Evolutionary conservation across 2,797 vertebrate genomes (phyloP).

Genomic region (Myotis pilosus): DNA sequence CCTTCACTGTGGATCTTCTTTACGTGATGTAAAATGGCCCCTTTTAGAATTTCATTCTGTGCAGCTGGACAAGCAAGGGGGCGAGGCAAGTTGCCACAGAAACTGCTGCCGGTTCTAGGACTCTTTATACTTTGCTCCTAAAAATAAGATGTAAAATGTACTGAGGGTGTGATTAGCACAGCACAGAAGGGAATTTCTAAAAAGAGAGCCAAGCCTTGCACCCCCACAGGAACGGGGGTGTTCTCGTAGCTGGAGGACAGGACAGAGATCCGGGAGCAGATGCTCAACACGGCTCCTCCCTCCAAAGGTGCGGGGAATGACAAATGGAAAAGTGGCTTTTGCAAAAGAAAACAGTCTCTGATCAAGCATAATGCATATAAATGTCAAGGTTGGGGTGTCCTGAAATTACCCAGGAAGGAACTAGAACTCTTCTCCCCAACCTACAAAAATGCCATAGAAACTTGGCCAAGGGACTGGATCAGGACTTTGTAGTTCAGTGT

Average conservation of each 20-base stretch:
- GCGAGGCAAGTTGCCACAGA: constrained; percentile 73
- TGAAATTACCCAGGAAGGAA: constrained; percentile 66
- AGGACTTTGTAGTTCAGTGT: not conserved
- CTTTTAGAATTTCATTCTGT: constrained; percentile 66
- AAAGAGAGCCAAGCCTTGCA: constrained; percentile 74
- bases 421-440: not conserved
- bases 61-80: constrained; percentile 74
- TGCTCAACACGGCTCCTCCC: constrained; percentile 60
- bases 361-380: constrained; percentile 49
- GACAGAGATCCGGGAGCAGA: constrained; percentile 72
- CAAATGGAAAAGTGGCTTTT: constrained; percentile 61
- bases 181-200: constrained; percentile 80
- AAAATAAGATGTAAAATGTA: constrained; percentile 79
- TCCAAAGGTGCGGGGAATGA: constrained; percentile 66
- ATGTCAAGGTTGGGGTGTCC: constrained; percentile 63
- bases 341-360: constrained; percentile 52
- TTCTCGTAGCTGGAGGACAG: constrained; percentile 72
- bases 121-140: constrained; percentile 78
- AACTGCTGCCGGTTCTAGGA: constrained; percentile 74
- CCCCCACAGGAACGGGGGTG: constrained; percentile 76
- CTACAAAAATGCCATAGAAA: not conserved
- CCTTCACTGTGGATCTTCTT: constrained; percentile 44
- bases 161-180: constrained; percentile 74
- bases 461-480: not conserved
- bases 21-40: constrained; percentile 65